These are phyloP conservation scores for Dicranocentrus wangi DNA, from an alignment of 2,888 invertebrate species.

Conservation along the genomic window DNA sequence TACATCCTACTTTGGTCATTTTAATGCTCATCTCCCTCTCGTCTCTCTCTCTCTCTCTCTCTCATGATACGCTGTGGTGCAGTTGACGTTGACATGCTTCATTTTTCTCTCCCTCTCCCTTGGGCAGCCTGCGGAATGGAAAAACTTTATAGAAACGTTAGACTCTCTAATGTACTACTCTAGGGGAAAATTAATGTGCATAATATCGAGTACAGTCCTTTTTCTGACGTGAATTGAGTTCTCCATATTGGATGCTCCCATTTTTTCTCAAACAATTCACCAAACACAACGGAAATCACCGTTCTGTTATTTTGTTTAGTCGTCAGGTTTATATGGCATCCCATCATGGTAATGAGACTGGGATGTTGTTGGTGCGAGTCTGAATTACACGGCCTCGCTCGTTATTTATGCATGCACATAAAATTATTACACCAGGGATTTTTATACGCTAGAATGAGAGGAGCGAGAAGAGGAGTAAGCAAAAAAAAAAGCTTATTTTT, in stretches of 20 bases:
- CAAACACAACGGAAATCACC: constrained; percentile 58
- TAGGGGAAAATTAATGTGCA: constrained; percentile 31
- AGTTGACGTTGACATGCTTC: constrained; percentile 1
- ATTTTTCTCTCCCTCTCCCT: neutral
- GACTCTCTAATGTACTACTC: no score
- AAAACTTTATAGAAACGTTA: no score
- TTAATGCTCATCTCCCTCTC: no score
- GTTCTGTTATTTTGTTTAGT: constrained; percentile 52
- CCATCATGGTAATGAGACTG: neutral
- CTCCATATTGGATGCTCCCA: constrained; percentile 39
- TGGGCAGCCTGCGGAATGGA: no score
- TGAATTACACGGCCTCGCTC: constrained; percentile 46
- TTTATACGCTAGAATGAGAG: neutral
- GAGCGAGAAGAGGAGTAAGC: neutral
- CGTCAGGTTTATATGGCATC: neutral
- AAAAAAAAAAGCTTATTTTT: neutral
- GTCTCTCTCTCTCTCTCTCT: no score
- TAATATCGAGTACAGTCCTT: constrained; percentile 13
- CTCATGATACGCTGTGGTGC: no score
- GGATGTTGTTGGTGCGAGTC: constrained; percentile 12
- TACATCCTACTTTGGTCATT: no score
- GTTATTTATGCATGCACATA: constrained; percentile 63
- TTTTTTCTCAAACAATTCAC: constrained; percentile 32
- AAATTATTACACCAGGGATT: constrained; percentile 1
- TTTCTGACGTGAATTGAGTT: constrained; percentile 46